Evolutionary conservation across 37 sponge, comb jelly and placozoan genomes (phyloP).

Genomic region (Haliclona indistincta): DNA sequence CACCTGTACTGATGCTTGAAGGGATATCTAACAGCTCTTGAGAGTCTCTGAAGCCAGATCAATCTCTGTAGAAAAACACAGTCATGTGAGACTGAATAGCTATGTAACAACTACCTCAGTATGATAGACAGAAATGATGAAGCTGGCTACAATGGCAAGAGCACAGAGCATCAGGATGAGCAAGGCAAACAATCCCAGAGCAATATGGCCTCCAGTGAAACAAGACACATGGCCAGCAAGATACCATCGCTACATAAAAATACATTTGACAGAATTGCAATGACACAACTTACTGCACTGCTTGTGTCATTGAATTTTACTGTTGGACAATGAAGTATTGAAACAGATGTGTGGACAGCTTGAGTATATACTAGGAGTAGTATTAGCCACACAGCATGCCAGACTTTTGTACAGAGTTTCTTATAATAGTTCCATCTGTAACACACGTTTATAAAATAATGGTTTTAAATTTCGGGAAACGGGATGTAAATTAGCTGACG

Average conservation of each 20-base stretch:
- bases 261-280: too few species aligned
- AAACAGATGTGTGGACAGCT: slow-evolving; percentile 59
- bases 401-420: not conserved
- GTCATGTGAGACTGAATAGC: not conserved
- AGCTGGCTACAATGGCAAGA: slow-evolving; percentile 2
- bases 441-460: not conserved
- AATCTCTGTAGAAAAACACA: slow-evolving; percentile 18
- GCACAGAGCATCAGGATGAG: slow-evolving; percentile 23
- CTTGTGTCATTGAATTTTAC: slow-evolving; percentile 22
- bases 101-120: not conserved
- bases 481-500: not conserved
- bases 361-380: slow-evolving; percentile 51
- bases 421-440: not conserved
- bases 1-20: slow-evolving; percentile 51
- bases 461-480: not conserved
- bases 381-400: slow-evolving; percentile 60
- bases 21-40: not conserved
- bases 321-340: slow-evolving; percentile 63
- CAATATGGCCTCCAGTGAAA: slow-evolving; percentile 54
- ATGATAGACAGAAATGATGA: slow-evolving; percentile 4
- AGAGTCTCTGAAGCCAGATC: not conserved
- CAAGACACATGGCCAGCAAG: slow-evolving; percentile 53
- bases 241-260: slow-evolving; percentile 51
- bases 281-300: too few species aligned
- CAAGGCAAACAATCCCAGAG: slow-evolving; percentile 47